A percentile compares a stretch with the other conserved stretches of the same genome.
Conservation (phyloP, 1,140 invertebrate species). For the Diabrotica undecimpunctata region DNA sequence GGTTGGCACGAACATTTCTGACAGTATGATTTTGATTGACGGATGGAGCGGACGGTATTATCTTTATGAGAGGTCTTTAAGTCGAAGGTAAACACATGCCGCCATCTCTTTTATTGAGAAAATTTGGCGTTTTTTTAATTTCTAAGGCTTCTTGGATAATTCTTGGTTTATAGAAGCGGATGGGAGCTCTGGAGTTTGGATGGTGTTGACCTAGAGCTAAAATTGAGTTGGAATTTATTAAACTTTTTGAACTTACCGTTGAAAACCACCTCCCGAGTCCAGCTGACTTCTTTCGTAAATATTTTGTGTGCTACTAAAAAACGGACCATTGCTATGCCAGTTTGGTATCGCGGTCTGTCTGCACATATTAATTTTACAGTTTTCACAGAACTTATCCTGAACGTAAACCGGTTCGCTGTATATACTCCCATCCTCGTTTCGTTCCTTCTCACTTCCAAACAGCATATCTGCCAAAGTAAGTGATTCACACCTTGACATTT, state of each 20-base stretch:
- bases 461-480: conserved; percentile 67
- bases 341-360: conserved; percentile 62
- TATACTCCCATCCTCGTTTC: conserved; percentile 67
- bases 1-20: too few species aligned
- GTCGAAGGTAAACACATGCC: too few species aligned
- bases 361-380: conserved; percentile 67
- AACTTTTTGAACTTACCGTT: conserved; percentile 49
- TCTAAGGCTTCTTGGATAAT: too few species aligned
- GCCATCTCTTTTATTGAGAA: too few species aligned
- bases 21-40: too few species aligned
- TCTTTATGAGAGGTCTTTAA: too few species aligned
- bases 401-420: conserved; percentile 78
- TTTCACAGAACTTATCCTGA: conserved; percentile 74
- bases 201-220: too few species aligned
- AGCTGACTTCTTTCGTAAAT: conserved; percentile 45
- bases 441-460: conserved; percentile 60
- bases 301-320: conserved; percentile 50
- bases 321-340: conserved; percentile 50
- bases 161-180: too few species aligned
- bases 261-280: conserved; percentile 39
- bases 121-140: too few species aligned
- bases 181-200: too few species aligned
- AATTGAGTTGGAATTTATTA: too few species aligned
- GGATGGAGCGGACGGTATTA: too few species aligned
- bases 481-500: conserved; percentile 60